Base-by-base conservation (phyloP, 2,888 invertebrate species). In the Horisme vitalbata region DNA sequence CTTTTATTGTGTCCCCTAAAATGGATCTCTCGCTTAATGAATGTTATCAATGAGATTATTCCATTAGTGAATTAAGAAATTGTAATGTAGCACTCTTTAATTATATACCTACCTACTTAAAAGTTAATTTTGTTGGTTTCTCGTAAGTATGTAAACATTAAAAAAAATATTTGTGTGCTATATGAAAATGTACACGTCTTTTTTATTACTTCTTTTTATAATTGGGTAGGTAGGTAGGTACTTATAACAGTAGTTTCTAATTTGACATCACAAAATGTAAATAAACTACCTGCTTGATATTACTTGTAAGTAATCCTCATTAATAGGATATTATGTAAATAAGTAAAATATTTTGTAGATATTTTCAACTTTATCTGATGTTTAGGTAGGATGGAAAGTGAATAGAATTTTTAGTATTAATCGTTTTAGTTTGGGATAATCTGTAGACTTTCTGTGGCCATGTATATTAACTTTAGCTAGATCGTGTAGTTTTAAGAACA, bases 1-100 rank as follows among this genome's bases (percentile, higher is more conserved):
- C 32, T 43, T 47, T 61, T 68, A 65, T 71, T 71, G 72, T 71
- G 73, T 71, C 68, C 70, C 71, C 60, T 66, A 80, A n/a, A n/a
- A 83, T 78, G 81, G 87, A 87, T 89, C 87, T 87, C 79, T 78
- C 45, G 50, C 44, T 45, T 75, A 74, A 37, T 35, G 52, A 51
- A 51, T 77, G 76, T 69, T 76, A 75, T 58, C 66, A 66, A 67
- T 80, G 86, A 85, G 85, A 86, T 85, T 85, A 89, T 88, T 89
- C 88, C 88, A 89, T 84, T 89, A 89, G 87, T 76, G 76, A 82
- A 76, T 75, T 87, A 89, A 84, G 87, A 61, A 70, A 67, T 41
- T 41, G 39, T 47, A 18, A 24, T 50, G 50, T n/a, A n/a, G 57
- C 36, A 43, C 49, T 34, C 30, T 44, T 28, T 30, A 34, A 27